Evolutionary conservation across 2,113 vertebrate species (phyloP), one percentile per base, ranked within the genome.

Genomic region (Tupaia tana): DNA sequence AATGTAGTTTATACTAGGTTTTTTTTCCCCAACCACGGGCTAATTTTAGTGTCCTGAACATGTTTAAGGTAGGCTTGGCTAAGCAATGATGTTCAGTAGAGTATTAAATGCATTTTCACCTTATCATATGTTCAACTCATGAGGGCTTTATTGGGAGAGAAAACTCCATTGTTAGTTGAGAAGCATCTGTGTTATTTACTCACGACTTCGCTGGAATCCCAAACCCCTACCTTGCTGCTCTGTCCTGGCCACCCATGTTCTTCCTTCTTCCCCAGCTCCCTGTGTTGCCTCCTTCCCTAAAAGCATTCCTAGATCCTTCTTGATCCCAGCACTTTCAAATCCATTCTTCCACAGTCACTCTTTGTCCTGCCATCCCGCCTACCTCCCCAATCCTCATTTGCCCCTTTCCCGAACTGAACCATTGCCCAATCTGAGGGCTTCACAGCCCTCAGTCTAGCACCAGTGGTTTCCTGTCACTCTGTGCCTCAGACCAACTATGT

Each of bases 181-280:
- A 43, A 43, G 43, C 43, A 43, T 43, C 43, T 43, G 43, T 43
- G 43, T 19, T 16, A 88, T 56, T 9, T 9, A 71, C 3, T 29
- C 10, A 18, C 24, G 1, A 0, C 81, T 77, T 66, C 86, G 87
- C n/a, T 1, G 20, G 25, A 4, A 13, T 34, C 52, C 71, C 9
- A 13, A 14, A 13, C 12, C 56, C 34, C 7, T 0, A 4, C 64
- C 83, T 64, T 27, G 0, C 22, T 0, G 1, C 86, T 16, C 0
- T 18, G 15, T 58, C 84, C 78, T 12, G 0, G 2, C 3, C 14
- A 20, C 61, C 16, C 2, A 54, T 0, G 0, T 25, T 59, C 25
- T 15, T 61, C 7, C n/a, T n/a, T 18, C 79, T 20, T 6, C 24
- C 14, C 11, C 58, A 9, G 0, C 20, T 34, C 19, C n/a, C 25